phyloP scores from a whole-genome alignment of 2,797 vertebrate genomes.

The Sebastes hubbsi region DNA sequence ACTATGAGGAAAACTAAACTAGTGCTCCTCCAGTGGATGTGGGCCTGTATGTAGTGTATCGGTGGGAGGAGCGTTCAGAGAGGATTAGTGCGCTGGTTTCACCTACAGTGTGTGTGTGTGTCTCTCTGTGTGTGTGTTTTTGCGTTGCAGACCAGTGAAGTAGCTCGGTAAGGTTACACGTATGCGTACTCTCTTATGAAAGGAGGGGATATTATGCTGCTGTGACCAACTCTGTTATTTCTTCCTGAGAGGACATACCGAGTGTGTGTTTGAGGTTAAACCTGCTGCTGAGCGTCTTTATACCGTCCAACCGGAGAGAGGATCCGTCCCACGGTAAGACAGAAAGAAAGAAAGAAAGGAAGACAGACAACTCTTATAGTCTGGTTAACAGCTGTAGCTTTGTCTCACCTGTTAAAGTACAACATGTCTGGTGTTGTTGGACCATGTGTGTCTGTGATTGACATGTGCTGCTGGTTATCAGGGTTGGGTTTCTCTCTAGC shows the following conservation, averaged over 20 bases:
- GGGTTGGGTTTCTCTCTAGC: constrained; percentile 10
- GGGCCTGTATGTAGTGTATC: not conserved
- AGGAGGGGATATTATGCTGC: not conserved
- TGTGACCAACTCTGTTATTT: not conserved
- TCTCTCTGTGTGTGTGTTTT: not conserved
- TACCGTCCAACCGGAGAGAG: constrained; percentile 24
- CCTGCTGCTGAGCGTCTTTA: constrained; percentile 20
- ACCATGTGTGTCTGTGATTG: constrained; percentile 46
- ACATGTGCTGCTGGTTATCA: constrained; percentile 48
- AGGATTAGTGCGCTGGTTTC: constrained; percentile 30
- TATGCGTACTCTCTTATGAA: not conserved
- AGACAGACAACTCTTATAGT: too few species aligned
- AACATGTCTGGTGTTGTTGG: not conserved
- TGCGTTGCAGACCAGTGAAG: constrained; percentile 33
- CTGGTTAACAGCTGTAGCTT: fast-evolving
- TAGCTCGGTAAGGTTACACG: not conserved
- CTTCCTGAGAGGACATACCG: not conserved
- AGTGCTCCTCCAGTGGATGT: constrained; percentile 1
- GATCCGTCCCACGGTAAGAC: constrained; percentile 57
- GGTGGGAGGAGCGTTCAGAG: constrained; percentile 58
- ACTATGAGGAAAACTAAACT: not conserved
- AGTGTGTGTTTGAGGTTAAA: constrained; percentile 12
- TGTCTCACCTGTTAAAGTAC: not conserved
- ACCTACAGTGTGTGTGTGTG: constrained; percentile 25
- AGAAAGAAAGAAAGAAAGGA: not conserved